Evolutionary conservation across 2,797 vertebrate genomes (phyloP), one percentile per base, ranked within the genome.

Genomic region (Cuculus canorus): DNA sequence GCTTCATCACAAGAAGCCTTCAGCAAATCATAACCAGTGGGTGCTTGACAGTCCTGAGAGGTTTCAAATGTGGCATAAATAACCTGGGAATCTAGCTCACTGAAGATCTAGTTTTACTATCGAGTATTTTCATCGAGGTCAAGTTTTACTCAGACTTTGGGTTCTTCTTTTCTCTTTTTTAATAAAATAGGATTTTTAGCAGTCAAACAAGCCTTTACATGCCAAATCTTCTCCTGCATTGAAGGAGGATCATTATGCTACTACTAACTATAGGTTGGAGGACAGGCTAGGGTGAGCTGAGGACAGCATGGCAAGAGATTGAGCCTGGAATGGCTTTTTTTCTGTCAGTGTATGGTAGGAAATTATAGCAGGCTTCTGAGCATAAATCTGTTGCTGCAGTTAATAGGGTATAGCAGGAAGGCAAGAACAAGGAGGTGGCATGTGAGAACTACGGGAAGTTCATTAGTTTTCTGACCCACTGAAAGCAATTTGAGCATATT

Each of bases 11-110:
- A n/a, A 47, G 30, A 5, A 81, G 2, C 14, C 52, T 54, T 14
- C 24, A 72, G 60, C 13, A 77, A 86, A 60, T 4, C 30, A 37
- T 56, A 63, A 50, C 15, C 6, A 56, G 17, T 37, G 32, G 1
- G 4, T 73, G 10, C 15, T 77, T 73, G 17, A 19, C 5, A 37
- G 15, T 45, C 41, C 15, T 17, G 41, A 33, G 39, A 13, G 11
- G 59, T 66, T 60, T 76, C 13, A 64, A 11, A 37, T 0, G 1
- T 1, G 1, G 22, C 27, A 57, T 3, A 5, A 79, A 32, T 17
- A 71, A 10, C 27, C 35, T 77, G 45, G 8, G 19, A 89, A 86
- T 17, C 5, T 32, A 7, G n/a, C n/a, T n/a, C n/a, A n/a, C n/a
- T n/a, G n/a, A n/a, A n/a, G n/a, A n/a, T n/a, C n/a, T n/a, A n/a